Percentiles rank a stretch among this genome's conserved stretches.
phyloP scores from a whole-genome alignment of 2,113 vertebrate species.

The Taurulus bubalis region DNA sequence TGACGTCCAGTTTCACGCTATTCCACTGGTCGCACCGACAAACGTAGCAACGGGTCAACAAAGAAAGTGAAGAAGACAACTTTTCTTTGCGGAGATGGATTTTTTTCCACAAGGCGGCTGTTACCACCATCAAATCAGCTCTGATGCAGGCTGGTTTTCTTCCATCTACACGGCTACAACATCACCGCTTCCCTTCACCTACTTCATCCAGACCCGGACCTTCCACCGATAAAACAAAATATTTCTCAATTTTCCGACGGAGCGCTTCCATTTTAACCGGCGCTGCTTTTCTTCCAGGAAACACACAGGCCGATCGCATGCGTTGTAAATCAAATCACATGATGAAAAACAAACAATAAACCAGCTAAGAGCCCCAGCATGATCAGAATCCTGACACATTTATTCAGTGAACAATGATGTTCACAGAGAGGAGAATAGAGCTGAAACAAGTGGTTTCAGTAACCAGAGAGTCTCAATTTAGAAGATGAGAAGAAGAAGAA shows the following conservation, averaged over 20 bases:
- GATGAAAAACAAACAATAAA: not conserved
- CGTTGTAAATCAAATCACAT: not conserved
- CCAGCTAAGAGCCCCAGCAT: not conserved
- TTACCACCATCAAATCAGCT: not conserved
- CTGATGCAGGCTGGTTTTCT: too few relatives aligned
- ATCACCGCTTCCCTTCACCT: not conserved
- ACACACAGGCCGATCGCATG: not conserved
- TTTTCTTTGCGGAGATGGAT: too few relatives aligned
- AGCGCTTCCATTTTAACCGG: not conserved
- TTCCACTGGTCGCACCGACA: not conserved
- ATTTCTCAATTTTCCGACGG: not conserved
- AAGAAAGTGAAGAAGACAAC: not conserved
- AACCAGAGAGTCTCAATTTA: not conserved
- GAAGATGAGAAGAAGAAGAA: not conserved
- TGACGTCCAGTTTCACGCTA: not conserved
- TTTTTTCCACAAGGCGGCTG: too few relatives aligned
- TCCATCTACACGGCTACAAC: not conserved
- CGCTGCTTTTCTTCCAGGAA: not conserved
- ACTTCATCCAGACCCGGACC: too few relatives aligned
- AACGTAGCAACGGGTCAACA: not conserved
- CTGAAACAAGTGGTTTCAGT: not conserved
- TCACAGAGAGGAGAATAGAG: not conserved
- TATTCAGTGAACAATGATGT: not conserved
- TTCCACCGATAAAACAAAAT: too few relatives aligned
- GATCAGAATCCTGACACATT: not conserved